Evolutionary conservation across 1,140 invertebrate genomes (phyloP).

Genomic region (Eurosta solidaginis): DNA sequence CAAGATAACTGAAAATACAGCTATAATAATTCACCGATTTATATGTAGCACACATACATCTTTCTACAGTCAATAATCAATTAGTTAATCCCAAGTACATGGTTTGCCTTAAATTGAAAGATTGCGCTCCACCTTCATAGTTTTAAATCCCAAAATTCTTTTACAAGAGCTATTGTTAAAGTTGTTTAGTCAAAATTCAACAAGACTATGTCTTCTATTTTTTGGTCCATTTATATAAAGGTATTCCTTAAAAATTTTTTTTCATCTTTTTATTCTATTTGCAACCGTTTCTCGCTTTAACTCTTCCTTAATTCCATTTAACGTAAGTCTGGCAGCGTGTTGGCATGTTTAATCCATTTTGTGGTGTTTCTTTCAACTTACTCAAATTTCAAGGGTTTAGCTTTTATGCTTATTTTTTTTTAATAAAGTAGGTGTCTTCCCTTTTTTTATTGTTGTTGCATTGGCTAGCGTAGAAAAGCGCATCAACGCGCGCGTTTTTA

Average conservation of each 20-base stretch:
- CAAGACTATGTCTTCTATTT: too few species aligned
- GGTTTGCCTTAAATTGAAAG: too few species aligned
- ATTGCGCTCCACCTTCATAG: too few species aligned
- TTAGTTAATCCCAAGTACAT: too few species aligned
- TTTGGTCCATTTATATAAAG: too few species aligned
- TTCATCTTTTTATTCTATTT: neutral
- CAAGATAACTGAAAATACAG: too few species aligned
- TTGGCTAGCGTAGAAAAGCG: conserved; percentile 23
- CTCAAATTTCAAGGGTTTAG: conserved; percentile 20
- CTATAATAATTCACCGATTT: too few species aligned
- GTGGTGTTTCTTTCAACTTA: neutral
- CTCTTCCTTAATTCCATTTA: neutral
- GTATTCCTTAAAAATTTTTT: neutral
- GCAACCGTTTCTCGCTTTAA: neutral
- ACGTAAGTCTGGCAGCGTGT: conserved; percentile 2
- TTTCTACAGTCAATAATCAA: too few species aligned
- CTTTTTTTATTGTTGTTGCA: neutral
- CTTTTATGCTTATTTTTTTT: conserved; percentile 6
- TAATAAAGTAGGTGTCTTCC: neutral
- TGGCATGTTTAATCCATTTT: conserved; percentile 18
- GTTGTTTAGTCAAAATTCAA: too few species aligned
- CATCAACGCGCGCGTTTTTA: neutral
- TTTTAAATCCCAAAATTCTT: too few species aligned
- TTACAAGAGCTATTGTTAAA: too few species aligned
- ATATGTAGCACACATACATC: too few species aligned